A percentile compares a stretch with the other conserved stretches of the same genome.
Evolutionary conservation across 2,113 vertebrate species (phyloP).

Genomic region (Toxotes chatareus): DNA sequence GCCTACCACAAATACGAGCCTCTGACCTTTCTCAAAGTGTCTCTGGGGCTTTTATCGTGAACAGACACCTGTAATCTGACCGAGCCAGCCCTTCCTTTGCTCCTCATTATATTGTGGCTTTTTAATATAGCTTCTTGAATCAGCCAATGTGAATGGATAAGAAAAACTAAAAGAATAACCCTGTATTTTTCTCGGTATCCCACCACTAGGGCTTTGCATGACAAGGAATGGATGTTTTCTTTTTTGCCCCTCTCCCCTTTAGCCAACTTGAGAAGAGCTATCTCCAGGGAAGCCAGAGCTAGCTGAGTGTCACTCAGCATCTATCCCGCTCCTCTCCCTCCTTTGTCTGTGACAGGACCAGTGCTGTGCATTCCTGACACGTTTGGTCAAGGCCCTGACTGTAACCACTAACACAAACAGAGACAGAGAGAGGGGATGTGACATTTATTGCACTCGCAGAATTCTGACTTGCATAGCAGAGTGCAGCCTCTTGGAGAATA

Average conservation of each 20-base stretch:
- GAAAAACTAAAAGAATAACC: slow-evolving; percentile 36
- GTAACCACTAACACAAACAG: slow-evolving; percentile 41
- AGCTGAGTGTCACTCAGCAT: slow-evolving; percentile 71
- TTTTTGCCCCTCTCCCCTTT: slow-evolving; percentile 11
- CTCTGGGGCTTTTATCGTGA: slow-evolving; percentile 18
- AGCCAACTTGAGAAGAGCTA: slow-evolving; percentile 33
- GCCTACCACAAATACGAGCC: slow-evolving; percentile 20
- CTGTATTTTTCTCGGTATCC: slow-evolving; percentile 7
- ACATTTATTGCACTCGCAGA: slow-evolving; percentile 41
- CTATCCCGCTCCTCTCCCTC: slow-evolving; percentile 22
- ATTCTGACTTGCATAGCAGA: slow-evolving; percentile 13
- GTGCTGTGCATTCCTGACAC: slow-evolving; percentile 65
- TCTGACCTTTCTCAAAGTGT: slow-evolving; percentile 52
- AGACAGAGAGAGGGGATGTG: slow-evolving; percentile 38
- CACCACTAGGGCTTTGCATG: slow-evolving; percentile 9
- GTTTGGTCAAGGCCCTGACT: slow-evolving; percentile 49
- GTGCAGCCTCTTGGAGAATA: slow-evolving; percentile 6
- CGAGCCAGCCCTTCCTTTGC: neutral
- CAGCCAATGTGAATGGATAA: slow-evolving; percentile 24
- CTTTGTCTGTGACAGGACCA: slow-evolving; percentile 46
- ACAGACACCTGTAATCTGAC: slow-evolving; percentile 32
- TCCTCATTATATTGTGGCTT: slow-evolving; percentile 22
- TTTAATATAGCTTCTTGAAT: slow-evolving; percentile 26
- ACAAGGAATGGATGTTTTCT: slow-evolving; percentile 43
- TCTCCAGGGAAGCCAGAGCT: slow-evolving; percentile 50